Percentiles rank a stretch among this genome's conserved stretches.
These are phyloP conservation scores for Atlantisia rogersi DNA, from an alignment of 2,113 vertebrate genomes.

Conservation along the genomic window DNA sequence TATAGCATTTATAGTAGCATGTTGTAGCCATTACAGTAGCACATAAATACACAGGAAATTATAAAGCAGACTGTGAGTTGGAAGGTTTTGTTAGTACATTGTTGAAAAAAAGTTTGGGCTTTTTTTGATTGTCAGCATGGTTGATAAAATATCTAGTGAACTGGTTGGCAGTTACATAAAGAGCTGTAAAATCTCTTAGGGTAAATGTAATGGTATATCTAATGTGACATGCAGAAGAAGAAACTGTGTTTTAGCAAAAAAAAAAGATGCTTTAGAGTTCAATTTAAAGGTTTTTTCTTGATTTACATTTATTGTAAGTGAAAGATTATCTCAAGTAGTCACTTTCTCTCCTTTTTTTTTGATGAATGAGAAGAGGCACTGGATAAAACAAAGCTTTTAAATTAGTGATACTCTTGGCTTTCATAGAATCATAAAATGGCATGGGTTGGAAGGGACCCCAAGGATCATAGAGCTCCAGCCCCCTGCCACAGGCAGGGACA, in stretches of 20 bases:
- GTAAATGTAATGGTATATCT: background rate
- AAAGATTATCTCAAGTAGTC: constrained; percentile 22
- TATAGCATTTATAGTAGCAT: background rate
- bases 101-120: background rate
- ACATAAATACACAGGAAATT: background rate
- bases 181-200: background rate
- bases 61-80: background rate
- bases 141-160: background rate
- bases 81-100: background rate
- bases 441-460: too few relatives aligned
- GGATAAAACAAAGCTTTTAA: background rate
- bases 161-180: constrained; percentile 28
- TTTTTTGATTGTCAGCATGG: background rate
- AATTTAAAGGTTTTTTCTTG: background rate
- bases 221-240: background rate
- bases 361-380: background rate
- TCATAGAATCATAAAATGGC: background rate
- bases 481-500: too few relatives aligned
- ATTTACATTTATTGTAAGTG: constrained; percentile 29
- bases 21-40: background rate
- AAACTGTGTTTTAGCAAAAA: background rate
- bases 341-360: background rate
- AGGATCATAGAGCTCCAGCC: too few relatives aligned
- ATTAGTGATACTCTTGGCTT: background rate
- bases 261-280: background rate